Evolutionary conservation across 2,797 vertebrate species (phyloP).

Genomic region (Micromesistius poutassou): DNA sequence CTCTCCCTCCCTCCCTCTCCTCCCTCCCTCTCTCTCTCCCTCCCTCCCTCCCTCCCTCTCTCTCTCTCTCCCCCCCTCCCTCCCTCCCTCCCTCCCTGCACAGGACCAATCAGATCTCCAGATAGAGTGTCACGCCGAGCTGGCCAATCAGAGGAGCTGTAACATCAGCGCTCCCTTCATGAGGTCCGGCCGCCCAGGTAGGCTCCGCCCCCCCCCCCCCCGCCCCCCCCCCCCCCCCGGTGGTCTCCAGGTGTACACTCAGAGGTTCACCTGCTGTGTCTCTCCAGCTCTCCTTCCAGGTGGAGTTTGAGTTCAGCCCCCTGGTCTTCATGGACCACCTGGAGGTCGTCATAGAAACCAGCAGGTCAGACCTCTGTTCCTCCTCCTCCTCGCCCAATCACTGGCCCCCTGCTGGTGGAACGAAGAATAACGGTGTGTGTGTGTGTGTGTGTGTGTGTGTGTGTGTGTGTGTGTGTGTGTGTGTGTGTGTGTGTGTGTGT

Average conservation of each 20-base stretch:
- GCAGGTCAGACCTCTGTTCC: slow-evolving; percentile 69
- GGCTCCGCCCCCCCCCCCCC: background rate
- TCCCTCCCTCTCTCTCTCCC: too few species aligned
- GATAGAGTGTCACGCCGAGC: slow-evolving; percentile 78
- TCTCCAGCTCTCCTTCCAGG: slow-evolving; percentile 82
- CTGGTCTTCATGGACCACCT: slow-evolving; percentile 78
- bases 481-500: slow-evolving; percentile 28
- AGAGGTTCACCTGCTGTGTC: background rate
- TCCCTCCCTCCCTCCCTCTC: too few species aligned
- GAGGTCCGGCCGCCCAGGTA: slow-evolving; percentile 83
- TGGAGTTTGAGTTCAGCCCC: slow-evolving; percentile 91
- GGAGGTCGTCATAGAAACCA: slow-evolving; percentile 72
- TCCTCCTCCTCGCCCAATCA: background rate
- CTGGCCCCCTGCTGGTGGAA: background rate
- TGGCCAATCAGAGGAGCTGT: slow-evolving; percentile 73
- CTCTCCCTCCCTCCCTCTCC: too few species aligned
- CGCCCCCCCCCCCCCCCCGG: too few species aligned
- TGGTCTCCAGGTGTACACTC: too few species aligned
- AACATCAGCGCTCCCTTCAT: slow-evolving; percentile 88
- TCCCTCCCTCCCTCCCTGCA: slow-evolving; percentile 8
- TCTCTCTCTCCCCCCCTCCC: too few species aligned
- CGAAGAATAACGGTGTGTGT: background rate
- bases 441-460: slow-evolving; percentile 15
- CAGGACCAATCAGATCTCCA: slow-evolving; percentile 84
- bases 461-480: slow-evolving; percentile 6